Evolutionary conservation across 2,113 vertebrate genomes (phyloP).

Genomic region (Sander vitreus): DNA sequence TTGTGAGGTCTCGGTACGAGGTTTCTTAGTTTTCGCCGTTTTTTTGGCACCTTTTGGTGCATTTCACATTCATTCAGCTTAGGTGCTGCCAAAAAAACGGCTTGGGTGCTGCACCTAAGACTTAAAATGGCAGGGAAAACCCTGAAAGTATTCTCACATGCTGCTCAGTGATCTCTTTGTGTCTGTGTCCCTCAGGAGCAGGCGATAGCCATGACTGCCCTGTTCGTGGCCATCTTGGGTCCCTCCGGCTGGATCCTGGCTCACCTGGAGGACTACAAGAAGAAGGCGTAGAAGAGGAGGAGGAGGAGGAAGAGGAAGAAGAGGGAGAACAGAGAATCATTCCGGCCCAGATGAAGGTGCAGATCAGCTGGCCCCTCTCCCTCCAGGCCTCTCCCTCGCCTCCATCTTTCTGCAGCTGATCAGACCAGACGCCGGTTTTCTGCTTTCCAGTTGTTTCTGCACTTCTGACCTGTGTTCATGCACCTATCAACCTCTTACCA

Average conservation of each 20-base stretch:
- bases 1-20: background rate
- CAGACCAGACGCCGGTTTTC: background rate
- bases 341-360: constrained; percentile 4
- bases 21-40: background rate
- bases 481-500: constrained; percentile 11
- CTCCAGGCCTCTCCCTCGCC: background rate
- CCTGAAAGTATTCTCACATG: too few relatives aligned
- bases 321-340: background rate
- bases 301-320: background rate
- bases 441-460: background rate
- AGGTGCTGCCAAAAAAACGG: too few relatives aligned
- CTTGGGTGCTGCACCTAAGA: too few relatives aligned
- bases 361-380: background rate
- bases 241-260: constrained; percentile 68
- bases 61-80: background rate
- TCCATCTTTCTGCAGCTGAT: background rate
- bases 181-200: constrained; percentile 56
- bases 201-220: constrained; percentile 29
- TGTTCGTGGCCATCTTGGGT: constrained; percentile 53
- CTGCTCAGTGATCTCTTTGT: background rate
- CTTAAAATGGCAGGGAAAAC: too few relatives aligned
- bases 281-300: constrained; percentile 23
- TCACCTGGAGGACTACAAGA: constrained; percentile 74
- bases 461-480: constrained; percentile 19
- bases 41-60: too few relatives aligned